These are phyloP conservation scores for Nymphalis polychloros DNA, from an alignment of 2,888 invertebrate species.

Conservation along the genomic window DNA sequence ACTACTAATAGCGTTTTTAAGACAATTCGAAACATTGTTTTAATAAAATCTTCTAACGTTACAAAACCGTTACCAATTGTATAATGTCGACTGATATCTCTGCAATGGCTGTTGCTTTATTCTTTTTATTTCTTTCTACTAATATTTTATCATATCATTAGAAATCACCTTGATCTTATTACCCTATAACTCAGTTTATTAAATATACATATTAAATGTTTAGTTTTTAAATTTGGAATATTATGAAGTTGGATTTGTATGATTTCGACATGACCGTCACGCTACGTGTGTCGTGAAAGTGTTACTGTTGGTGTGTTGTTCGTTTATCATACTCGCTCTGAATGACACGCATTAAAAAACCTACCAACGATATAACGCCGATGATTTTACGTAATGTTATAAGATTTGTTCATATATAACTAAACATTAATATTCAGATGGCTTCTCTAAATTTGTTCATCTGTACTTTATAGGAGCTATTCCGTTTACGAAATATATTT, in stretches of 20 bases:
- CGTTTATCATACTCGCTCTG: conserved; percentile 34
- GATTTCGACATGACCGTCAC: conserved; percentile 55
- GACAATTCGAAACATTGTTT: not conserved
- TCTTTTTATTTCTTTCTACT: not conserved
- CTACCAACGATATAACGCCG: conserved; percentile 17
- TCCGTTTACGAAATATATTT: not conserved
- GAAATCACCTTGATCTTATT: conserved; percentile 13
- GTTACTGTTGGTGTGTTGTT: conserved; percentile 34
- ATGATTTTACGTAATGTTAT: conserved; percentile 38
- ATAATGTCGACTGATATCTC: not conserved
- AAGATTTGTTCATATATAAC: conserved; percentile 23
- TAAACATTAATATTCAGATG: conserved; percentile 5
- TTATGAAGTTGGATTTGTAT: conserved; percentile 17
- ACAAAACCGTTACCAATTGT: not conserved
- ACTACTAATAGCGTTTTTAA: not conserved
- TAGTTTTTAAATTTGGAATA: not conserved
- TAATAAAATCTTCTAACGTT: not conserved
- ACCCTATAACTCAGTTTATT: conserved; percentile 5
- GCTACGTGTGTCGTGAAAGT: conserved; percentile 67
- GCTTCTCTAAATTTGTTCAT: not conserved
- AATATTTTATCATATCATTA: not conserved
- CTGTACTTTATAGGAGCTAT: not conserved
- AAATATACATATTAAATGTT: not conserved
- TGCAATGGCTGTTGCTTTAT: not conserved
- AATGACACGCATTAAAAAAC: conserved; percentile 27